Percentiles rank a stretch among this genome's conserved stretches.
Conservation (phyloP, 2,888 invertebrate genomes). For the Microchrysa polita region DNA sequence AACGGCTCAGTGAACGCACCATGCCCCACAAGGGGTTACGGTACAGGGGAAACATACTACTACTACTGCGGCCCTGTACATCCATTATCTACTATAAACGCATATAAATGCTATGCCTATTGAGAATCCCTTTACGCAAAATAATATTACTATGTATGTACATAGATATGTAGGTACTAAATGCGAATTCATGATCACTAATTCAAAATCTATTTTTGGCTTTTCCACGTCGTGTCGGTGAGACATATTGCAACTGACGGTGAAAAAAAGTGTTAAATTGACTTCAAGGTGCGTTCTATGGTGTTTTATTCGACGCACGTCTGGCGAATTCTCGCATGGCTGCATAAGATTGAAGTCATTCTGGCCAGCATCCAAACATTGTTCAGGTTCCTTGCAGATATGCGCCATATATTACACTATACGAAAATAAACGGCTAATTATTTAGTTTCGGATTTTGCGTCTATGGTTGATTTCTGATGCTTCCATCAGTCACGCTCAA, state of each 20-base stretch:
- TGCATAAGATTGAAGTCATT: slow-evolving; percentile 7
- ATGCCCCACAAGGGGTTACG: too few relatives aligned
- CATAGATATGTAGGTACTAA: neutral
- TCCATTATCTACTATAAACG: too few relatives aligned
- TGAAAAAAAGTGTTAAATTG: slow-evolving; percentile 31
- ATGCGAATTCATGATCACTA: slow-evolving; percentile 2
- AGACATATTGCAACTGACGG: slow-evolving; percentile 33
- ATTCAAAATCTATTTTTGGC: slow-evolving; percentile 29
- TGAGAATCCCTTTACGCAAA: slow-evolving; percentile 1
- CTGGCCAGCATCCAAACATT: slow-evolving; percentile 30
- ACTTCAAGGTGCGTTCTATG: slow-evolving; percentile 34
- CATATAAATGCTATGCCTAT: too few relatives aligned
- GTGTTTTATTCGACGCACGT: slow-evolving; percentile 22
- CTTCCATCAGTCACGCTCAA: neutral
- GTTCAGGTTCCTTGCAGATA: slow-evolving; percentile 26
- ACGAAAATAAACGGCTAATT: slow-evolving; percentile 42
- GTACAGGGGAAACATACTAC: too few relatives aligned
- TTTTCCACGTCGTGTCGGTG: slow-evolving; percentile 36
- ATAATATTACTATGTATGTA: neutral
- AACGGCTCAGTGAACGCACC: too few relatives aligned
- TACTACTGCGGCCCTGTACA: too few relatives aligned
- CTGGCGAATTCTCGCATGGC: slow-evolving; percentile 22
- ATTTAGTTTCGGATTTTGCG: slow-evolving; percentile 37
- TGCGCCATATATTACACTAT: slow-evolving; percentile 37
- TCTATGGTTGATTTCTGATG: slow-evolving; percentile 31